Base-by-base conservation (phyloP, 2,888 invertebrate genomes). In the Chrysomela aeneicollis region DNA sequence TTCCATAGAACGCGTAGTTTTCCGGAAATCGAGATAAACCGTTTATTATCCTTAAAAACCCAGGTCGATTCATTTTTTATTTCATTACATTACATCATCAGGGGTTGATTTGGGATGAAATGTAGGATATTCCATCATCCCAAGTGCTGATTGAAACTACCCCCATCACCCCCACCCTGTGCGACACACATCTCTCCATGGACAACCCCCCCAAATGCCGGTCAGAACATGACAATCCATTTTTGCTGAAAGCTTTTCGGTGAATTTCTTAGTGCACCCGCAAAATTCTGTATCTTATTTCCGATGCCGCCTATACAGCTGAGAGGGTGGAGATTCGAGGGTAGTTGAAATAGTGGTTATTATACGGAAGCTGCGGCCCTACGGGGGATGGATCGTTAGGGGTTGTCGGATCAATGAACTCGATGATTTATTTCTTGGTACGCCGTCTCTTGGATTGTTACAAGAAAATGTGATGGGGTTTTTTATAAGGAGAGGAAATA, bases 241-340 rank as follows among this genome's bases (percentile, higher is more conserved):
- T 69, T 69, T 66, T 69, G 59, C 54, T 69, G 67, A 69, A 69
- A 69, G 69, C 69, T 61, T 69, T 69, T 67, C 65, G 61, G 63
- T 61, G 65, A 63, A 67, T 64, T 68, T 59, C 64, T 67, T 66
- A 63, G 63, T 61, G 12, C 57, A 46, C 59, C 50, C 51, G 22
- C 54, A 51, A 57, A 58, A 47, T 64, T 66, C 62, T 63, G 60
- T 69, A 64, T 64, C 64, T 64, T 66, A 69, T 66, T 66, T 58
- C 64, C 55, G 61, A 61, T 55, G 64, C 58, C 54, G 9, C 46
- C 26, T 17, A 57, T 46, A 57, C 42, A 15, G 42, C 42, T 15
- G 15, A 42, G 42, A 42, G 42, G 42, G 57, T 57, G 22, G 55
- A 18, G 57, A 42, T 32, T 42, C 19, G 55, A 42, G 59, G 55